Conservation (phyloP, 2,797 vertebrate species). For the Acanthurus tractus region DNA sequence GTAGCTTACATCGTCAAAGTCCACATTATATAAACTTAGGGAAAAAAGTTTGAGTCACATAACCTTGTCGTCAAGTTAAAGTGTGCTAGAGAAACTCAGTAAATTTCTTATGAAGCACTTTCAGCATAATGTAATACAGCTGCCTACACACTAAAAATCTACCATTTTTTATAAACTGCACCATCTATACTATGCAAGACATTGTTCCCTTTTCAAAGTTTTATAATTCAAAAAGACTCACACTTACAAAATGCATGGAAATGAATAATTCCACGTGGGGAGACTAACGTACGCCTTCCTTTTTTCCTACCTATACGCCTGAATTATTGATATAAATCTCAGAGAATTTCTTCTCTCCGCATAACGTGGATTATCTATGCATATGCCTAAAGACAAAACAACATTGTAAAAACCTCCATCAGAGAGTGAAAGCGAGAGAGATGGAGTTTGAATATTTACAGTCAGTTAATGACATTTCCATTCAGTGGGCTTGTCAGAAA, state of each 20-base stretch:
- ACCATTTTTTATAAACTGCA: conserved; percentile 45
- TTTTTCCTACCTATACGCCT: conserved; percentile 66
- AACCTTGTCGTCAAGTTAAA: conserved; percentile 28
- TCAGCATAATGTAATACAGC: conserved; percentile 42
- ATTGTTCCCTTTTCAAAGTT: conserved; percentile 62
- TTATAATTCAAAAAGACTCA: conserved; percentile 59
- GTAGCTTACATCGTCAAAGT: background rate
- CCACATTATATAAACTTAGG: conserved; percentile 6
- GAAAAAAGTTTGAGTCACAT: conserved; percentile 29
- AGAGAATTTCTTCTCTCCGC: conserved; percentile 62
- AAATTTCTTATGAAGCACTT: conserved; percentile 44
- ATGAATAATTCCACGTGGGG: conserved; percentile 73
- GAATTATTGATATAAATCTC: conserved; percentile 80
- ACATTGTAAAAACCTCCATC: conserved; percentile 75
- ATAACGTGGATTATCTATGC: conserved; percentile 73
- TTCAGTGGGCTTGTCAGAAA: conserved; percentile 85
- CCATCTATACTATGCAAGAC: conserved; percentile 37
- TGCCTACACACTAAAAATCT: conserved; percentile 35
- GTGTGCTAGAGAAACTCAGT: conserved; percentile 37
- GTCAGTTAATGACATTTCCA: conserved; percentile 87
- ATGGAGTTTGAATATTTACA: conserved; percentile 86
- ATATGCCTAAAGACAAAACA: conserved; percentile 84
- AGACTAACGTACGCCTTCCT: conserved; percentile 49
- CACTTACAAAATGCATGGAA: conserved; percentile 62
- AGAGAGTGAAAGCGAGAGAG: conserved; percentile 64